Evolutionary conservation across 1,140 invertebrate species (phyloP), one percentile per base, ranked within the genome.

Genomic region (Pogonomyrmex barbatus): DNA sequence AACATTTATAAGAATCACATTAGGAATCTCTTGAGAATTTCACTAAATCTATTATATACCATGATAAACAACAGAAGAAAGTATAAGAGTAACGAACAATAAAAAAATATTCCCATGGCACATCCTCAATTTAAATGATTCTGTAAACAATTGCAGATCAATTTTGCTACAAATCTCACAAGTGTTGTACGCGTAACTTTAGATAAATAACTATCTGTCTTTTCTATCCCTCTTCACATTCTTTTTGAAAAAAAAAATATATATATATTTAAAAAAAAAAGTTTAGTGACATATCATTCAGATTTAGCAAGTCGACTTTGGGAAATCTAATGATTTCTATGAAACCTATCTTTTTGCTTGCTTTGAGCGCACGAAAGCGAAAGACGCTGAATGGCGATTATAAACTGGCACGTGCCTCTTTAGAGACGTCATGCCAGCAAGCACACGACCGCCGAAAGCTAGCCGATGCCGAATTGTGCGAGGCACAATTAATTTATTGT

Each of bases 321-420:
- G 45, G 36, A 52, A 82, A 76, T 60, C 76, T 87, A 87, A 68
- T 47, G 83, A 81, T 56, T 90, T 6, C 60, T 52, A 54, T 73
- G 88, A 85, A 88, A 88, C 73, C 82, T 90, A 90, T 90, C 88
- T 88, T 88, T 90, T 86, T 86, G 65, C 85, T 84, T 42, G 17
- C 77, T 70, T 77, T 91, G 68, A 87, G 77, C 17, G 12, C 54
- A 70, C 50, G n/a, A 60, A 47, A 75, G 12, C 68, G 14, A 47
- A 36, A 54, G 12, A 33, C 4, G 54, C 5, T 47, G 58, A 85
- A 89, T 88, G 87, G 76, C 89, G 91, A 92, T 92, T 91, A 92
- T 93, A 93, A 92, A 91, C 87, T 90, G 93, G 86, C 93, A 94
- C 93, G 93, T 93, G 93, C 47, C 92, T 62, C 54, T 88, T 88